A percentile compares a stretch with the other conserved stretches of the same genome.
Conservation (phyloP, 2,113 vertebrate species). For the Lamprologus ornatipinnis region DNA sequence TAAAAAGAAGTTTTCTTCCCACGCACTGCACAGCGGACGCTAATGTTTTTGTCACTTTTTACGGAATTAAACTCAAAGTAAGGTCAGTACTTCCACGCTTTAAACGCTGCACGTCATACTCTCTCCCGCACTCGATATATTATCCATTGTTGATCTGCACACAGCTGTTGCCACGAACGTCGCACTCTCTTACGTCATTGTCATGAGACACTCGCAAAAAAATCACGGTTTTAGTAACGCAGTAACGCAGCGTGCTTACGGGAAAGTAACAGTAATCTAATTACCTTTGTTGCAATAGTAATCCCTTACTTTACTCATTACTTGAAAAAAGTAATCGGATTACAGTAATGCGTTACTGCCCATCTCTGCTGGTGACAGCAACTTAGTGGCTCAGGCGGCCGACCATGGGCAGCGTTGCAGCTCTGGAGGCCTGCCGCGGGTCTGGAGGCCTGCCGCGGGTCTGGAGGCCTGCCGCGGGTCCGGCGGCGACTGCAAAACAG, state of each 20-base stretch:
- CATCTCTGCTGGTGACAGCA: background rate
- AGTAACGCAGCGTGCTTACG: background rate
- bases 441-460: background rate
- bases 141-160: background rate
- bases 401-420: background rate
- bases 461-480: background rate
- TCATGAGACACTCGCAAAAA: background rate
- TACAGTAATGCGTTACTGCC: background rate
- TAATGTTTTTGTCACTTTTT: no score
- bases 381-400: background rate
- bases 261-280: background rate
- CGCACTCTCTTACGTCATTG: background rate
- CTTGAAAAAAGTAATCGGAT: background rate
- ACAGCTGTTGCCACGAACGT: background rate
- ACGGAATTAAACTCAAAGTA: background rate
- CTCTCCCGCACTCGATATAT: no score
- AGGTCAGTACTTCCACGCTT: background rate
- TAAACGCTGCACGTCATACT: background rate
- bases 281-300: background rate
- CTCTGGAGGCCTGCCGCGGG: background rate
- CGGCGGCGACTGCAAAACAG: background rate
- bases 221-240: background rate
- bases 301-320: background rate
- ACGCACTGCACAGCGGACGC: fast-evolving
- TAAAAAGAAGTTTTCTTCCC: no score